These are phyloP conservation scores for Oceanites oceanicus DNA, from an alignment of 2,113 vertebrate species.

Conservation along the genomic window DNA sequence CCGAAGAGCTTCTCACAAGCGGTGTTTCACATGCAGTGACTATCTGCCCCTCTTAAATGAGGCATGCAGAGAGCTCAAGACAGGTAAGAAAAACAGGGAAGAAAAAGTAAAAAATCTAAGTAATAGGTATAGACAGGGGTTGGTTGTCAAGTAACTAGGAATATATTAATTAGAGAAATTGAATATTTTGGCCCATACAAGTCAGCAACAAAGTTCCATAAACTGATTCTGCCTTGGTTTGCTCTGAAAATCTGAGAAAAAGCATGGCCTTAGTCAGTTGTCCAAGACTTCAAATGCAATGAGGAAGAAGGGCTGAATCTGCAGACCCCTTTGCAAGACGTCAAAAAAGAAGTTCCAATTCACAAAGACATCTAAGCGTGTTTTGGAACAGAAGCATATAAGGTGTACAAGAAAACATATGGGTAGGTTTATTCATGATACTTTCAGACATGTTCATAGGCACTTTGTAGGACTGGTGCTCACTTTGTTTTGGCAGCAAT, in stretches of 20 bases:
- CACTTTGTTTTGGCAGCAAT: neutral
- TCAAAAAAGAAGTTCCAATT: neutral
- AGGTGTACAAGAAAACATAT: neutral
- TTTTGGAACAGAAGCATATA: neutral
- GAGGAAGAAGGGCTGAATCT: neutral
- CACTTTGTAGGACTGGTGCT: neutral
- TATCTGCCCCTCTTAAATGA: neutral
- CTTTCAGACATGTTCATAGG: neutral
- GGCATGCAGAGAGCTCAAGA: neutral
- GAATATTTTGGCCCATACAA: neutral
- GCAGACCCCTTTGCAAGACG: neutral
- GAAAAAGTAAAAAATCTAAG: neutral
- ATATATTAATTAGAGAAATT: neutral
- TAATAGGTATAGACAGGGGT: accelerated
- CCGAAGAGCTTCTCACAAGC: neutral
- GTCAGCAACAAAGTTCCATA: neutral
- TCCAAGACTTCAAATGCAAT: neutral
- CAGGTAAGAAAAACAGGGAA: neutral
- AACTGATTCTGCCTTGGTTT: neutral
- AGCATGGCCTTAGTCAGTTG: neutral
- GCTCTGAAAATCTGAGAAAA: neutral
- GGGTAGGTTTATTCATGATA: neutral
- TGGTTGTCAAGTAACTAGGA: neutral
- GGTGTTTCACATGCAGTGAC: neutral
- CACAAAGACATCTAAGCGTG: neutral